phyloP scores from a whole-genome alignment of 2,113 vertebrate genomes.

The Nycticebus coucang region DNA sequence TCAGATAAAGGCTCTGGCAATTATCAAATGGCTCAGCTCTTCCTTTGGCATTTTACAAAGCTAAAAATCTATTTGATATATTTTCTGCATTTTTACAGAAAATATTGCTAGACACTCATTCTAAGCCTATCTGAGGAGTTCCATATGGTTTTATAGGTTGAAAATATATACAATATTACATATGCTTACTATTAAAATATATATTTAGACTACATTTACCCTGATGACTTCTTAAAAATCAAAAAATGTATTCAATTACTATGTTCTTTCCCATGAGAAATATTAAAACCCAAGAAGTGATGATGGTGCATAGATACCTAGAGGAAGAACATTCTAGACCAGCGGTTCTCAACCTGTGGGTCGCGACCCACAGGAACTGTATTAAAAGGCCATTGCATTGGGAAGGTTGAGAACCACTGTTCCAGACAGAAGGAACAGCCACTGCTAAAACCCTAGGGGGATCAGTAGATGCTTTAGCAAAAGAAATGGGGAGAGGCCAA shows the following conservation, averaged over 20 bases:
- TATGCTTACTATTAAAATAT: constrained; percentile 35
- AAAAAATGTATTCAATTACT: neutral
- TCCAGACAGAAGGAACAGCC: neutral
- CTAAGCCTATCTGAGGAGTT: constrained; percentile 34
- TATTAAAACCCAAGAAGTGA: neutral
- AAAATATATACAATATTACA: neutral
- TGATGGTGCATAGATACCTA: neutral
- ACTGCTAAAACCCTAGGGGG: neutral
- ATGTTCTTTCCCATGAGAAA: neutral
- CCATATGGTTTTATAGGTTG: constrained; percentile 39
- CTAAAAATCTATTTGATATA: constrained; percentile 49
- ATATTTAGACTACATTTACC: neutral
- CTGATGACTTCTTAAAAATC: neutral
- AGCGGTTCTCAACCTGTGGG: too few relatives aligned
- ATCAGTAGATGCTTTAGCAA: neutral
- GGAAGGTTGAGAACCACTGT: neutral
- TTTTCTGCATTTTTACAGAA: constrained; percentile 57
- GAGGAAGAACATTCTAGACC: neutral
- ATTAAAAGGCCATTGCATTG: too few relatives aligned
- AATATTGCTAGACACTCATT: constrained; percentile 46
- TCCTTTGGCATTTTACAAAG: constrained; percentile 62
- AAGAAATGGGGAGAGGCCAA: neutral
- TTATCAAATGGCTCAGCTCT: constrained; percentile 58
- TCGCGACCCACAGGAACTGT: too few relatives aligned
- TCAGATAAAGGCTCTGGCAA: constrained; percentile 58